Evolutionary conservation across 2,113 vertebrate species (phyloP).

Genomic region (Quiscalus mexicanus): DNA sequence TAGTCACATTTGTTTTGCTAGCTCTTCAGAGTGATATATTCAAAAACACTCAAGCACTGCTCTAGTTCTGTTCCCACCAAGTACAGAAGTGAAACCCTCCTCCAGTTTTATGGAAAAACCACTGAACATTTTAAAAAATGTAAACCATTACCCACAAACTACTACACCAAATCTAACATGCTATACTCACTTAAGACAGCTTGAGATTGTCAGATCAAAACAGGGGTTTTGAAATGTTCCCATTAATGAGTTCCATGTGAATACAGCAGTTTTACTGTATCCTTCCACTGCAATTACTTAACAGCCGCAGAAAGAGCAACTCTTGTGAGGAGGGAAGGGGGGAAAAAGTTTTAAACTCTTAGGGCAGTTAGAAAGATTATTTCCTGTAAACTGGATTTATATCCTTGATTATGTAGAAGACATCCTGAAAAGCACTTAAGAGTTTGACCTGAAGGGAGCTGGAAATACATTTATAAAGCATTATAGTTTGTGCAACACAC

Average conservation of each 20-base stretch:
- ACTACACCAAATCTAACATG: slow-evolving; percentile 14
- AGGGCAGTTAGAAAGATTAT: slow-evolving; percentile 21
- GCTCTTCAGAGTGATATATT: not conserved
- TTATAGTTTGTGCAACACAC: not conserved
- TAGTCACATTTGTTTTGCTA: not conserved
- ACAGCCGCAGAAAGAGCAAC: not conserved
- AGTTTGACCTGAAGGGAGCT: slow-evolving; percentile 44
- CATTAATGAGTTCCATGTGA: slow-evolving; percentile 41
- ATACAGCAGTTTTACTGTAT: not conserved
- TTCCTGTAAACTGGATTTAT: slow-evolving; percentile 44
- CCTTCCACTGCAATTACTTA: not conserved
- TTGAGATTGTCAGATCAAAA: slow-evolving; percentile 39
- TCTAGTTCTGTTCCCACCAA: not conserved
- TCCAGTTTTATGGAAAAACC: slow-evolving; percentile 3
- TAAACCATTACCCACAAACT: slow-evolving; percentile 37
- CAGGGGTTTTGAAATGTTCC: not conserved
- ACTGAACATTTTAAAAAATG: slow-evolving; percentile 19
- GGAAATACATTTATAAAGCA: slow-evolving; percentile 25
- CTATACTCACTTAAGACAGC: slow-evolving; percentile 14
- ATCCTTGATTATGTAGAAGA: slow-evolving; percentile 29
- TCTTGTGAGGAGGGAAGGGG: not conserved
- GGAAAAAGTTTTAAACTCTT: not conserved
- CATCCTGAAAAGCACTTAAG: slow-evolving; percentile 34
- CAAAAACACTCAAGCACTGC: not conserved
- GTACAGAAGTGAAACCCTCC: not conserved